A percentile compares a stretch with the other conserved stretches of the same genome.
phyloP scores from a whole-genome alignment of 2,888 invertebrate species.

The Hoplodrina ambigua region DNA sequence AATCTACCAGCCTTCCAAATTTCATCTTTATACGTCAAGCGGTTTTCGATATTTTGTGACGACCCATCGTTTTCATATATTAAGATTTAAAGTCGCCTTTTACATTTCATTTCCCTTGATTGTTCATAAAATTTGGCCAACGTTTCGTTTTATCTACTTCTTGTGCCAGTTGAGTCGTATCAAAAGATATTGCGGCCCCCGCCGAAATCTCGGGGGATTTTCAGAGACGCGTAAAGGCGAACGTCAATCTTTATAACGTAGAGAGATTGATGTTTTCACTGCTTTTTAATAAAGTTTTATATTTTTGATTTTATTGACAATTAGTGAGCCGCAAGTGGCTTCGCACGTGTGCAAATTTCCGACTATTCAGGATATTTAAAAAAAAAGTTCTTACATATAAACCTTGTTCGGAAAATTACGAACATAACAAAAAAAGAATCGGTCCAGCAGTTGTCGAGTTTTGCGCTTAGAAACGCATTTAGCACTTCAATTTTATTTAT shows the following conservation, averaged over 20 bases:
- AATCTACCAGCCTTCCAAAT: too few species aligned
- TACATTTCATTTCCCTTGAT: conserved; percentile 27
- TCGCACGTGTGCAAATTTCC: too few species aligned
- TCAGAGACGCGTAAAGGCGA: conserved; percentile 16
- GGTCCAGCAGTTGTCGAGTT: too few species aligned
- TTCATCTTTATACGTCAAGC: too few species aligned
- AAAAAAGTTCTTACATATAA: too few species aligned
- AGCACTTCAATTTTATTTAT: too few species aligned
- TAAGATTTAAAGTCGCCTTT: background rate
- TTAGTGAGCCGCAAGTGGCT: too few species aligned
- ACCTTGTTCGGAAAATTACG: too few species aligned
- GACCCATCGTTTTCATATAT: background rate
- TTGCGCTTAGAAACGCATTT: too few species aligned
- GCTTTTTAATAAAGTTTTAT: background rate
- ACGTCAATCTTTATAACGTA: conserved; percentile 19
- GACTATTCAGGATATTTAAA: too few species aligned
- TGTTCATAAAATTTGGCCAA: conserved; percentile 2
- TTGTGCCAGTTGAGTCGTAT: conserved; percentile 5
- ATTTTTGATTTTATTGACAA: background rate
- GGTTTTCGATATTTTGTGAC: too few species aligned
- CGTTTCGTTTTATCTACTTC: conserved; percentile 35
- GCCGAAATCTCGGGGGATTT: conserved; percentile 19
- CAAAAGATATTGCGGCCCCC: conserved; percentile 30
- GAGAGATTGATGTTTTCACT: background rate
- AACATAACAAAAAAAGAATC: too few species aligned